Conservation (phyloP, 2,113 vertebrate species). For the Xiphophorus maculatus region DNA sequence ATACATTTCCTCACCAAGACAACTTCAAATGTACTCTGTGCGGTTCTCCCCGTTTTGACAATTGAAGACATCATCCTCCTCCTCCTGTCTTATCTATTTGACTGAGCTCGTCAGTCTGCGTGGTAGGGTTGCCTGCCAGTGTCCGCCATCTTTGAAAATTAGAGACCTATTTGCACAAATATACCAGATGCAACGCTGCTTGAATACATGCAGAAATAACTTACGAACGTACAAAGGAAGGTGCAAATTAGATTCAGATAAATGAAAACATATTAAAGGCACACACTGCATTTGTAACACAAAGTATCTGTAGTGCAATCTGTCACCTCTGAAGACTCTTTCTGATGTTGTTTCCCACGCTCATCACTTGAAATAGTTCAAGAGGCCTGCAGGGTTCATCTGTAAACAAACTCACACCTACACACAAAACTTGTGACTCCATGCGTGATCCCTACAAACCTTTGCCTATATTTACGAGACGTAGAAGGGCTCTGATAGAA, state of each 20-base stretch:
- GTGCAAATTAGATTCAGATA: neutral
- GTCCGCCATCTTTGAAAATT: neutral
- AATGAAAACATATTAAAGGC: neutral
- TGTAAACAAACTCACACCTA: constrained; percentile 12
- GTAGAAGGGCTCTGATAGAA: constrained; percentile 17
- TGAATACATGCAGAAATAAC: neutral
- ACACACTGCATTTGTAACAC: constrained; percentile 11
- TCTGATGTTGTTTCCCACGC: constrained; percentile 76
- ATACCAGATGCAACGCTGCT: neutral
- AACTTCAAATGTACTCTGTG: neutral
- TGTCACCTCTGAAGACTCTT: constrained; percentile 48
- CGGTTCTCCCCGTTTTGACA: neutral
- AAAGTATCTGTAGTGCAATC: constrained; percentile 20
- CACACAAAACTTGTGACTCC: constrained; percentile 12
- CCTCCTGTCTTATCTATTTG: constrained; percentile 5
- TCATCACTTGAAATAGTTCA: constrained; percentile 71
- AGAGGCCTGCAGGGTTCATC: constrained; percentile 40
- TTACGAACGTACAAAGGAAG: neutral
- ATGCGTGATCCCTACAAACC: constrained; percentile 34
- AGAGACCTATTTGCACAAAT: neutral
- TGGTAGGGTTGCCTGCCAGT: neutral
- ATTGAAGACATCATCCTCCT: constrained; percentile 20
- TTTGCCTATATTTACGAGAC: constrained; percentile 20
- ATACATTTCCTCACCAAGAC: neutral
- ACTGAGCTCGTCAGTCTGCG: neutral